Percentiles rank a stretch among this genome's conserved stretches.
These are phyloP conservation scores for Seriola rivoliana DNA, from an alignment of 2,113 vertebrate genomes.

Conservation along the genomic window DNA sequence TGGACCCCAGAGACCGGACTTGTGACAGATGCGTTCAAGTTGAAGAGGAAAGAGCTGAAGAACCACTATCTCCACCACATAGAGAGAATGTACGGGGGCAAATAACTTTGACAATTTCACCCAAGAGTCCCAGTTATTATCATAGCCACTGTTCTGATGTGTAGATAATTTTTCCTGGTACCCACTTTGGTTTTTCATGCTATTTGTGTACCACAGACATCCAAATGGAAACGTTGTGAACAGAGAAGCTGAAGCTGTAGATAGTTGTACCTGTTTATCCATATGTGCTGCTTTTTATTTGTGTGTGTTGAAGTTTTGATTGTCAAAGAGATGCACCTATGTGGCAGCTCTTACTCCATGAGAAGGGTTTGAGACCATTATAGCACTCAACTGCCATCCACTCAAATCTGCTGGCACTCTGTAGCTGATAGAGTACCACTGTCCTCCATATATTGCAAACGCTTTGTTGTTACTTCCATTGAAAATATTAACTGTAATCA, in stretches of 20 bases:
- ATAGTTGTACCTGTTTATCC: constrained; percentile 49
- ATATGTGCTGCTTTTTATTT: constrained; percentile 55
- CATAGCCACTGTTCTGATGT: constrained; percentile 35
- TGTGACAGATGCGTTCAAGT: constrained; percentile 97
- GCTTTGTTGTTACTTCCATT: constrained; percentile 35
- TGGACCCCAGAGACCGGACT: constrained; percentile 98
- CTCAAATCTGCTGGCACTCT: constrained; percentile 12
- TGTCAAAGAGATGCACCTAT: constrained; percentile 32
- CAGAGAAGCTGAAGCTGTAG: constrained; percentile 50
- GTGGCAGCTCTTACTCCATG: constrained; percentile 2
- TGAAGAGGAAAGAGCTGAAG: constrained; percentile 97
- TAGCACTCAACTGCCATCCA: constrained; percentile 69
- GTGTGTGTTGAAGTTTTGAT: constrained; percentile 19
- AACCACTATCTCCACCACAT: constrained; percentile 96
- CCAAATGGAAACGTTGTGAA: constrained; percentile 22
- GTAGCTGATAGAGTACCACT: constrained; percentile 38
- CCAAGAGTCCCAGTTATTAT: neutral
- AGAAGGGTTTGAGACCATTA: constrained; percentile 26
- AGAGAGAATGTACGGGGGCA: constrained; percentile 96
- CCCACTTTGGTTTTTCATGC: constrained; percentile 11
- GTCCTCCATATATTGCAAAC: constrained; percentile 24
- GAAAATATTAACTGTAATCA: constrained; percentile 36
- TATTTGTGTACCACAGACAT: constrained; percentile 25
- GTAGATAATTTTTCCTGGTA: constrained; percentile 48
- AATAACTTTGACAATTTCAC: constrained; percentile 77